These are phyloP conservation scores for Copidosoma aretas DNA, from an alignment of 2,888 invertebrate genomes.

Conservation along the genomic window DNA sequence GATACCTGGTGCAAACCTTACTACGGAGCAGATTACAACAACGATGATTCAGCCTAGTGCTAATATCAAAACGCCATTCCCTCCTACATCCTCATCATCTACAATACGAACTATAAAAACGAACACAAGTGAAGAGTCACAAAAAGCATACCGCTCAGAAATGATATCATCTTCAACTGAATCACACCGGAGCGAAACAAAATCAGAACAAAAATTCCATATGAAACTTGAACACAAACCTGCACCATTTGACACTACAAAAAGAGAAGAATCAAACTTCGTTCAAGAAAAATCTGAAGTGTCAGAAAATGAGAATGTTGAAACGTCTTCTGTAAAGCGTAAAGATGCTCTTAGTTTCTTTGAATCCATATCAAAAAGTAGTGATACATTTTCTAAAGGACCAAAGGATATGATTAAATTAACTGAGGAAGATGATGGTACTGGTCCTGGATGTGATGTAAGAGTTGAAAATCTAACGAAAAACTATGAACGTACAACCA, in stretches of 20 bases:
- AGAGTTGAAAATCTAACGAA: constrained; percentile 59
- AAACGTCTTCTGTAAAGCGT: constrained; percentile 69
- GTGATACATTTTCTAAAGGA: constrained; percentile 50
- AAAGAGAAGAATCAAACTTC: constrained; percentile 44
- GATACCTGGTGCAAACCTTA: constrained; percentile 54
- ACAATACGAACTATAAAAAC: constrained; percentile 52
- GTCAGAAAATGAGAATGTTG: constrained; percentile 61
- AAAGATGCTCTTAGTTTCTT: constrained; percentile 73
- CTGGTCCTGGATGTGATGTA: constrained; percentile 52
- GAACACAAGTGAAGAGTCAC: constrained; percentile 47
- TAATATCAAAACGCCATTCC: constrained; percentile 51
- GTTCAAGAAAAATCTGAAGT: constrained; percentile 47
- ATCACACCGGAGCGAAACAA: constrained; percentile 58
- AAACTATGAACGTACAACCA: constrained; percentile 58
- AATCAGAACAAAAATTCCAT: constrained; percentile 60
- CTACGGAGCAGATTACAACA: constrained; percentile 54
- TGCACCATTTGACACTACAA: constrained; percentile 49
- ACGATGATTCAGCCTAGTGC: constrained; percentile 57
- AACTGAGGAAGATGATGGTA: constrained; percentile 53
- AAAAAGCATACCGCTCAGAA: constrained; percentile 55
- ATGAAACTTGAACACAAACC: constrained; percentile 61
- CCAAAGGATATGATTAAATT: constrained; percentile 61
- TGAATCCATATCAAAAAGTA: constrained; percentile 69
- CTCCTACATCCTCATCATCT: constrained; percentile 47
- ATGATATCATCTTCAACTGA: constrained; percentile 58